phyloP scores from a whole-genome alignment of 2,797 vertebrate species.

The Coendou prehensilis region DNA sequence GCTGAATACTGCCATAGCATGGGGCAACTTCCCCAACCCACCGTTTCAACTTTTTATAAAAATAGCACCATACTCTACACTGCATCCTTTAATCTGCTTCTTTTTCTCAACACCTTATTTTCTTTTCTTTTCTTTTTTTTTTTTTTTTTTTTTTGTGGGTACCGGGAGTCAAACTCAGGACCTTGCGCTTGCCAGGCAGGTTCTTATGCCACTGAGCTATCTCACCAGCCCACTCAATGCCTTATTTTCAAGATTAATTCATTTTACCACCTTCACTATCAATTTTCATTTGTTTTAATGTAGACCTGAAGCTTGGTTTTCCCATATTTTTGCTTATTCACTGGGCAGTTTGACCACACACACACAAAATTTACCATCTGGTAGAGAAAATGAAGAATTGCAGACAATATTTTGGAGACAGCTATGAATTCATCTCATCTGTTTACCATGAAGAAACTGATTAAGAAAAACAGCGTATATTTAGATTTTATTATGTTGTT shows the following conservation, averaged over 20 bases:
- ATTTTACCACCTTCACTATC: conserved; percentile 12
- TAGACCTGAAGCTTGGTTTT: background rate
- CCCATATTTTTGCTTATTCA: background rate
- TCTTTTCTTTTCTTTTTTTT: background rate
- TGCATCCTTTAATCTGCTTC: background rate
- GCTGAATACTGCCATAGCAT: background rate
- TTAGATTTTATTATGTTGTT: background rate
- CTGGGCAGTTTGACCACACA: background rate
- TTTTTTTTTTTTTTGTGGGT: too few species aligned
- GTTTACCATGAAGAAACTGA: background rate
- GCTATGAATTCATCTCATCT: conserved; percentile 1
- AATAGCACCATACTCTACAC: background rate
- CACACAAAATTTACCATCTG: background rate
- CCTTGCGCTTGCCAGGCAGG: too few species aligned
- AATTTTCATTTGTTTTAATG: background rate
- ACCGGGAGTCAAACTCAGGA: too few species aligned
- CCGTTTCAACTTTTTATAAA: conserved; percentile 8
- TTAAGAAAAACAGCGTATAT: conserved; percentile 18
- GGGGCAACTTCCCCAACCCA: background rate
- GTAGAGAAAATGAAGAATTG: conserved; percentile 35
- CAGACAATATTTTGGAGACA: background rate
- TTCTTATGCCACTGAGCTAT: too few species aligned
- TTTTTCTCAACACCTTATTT: conserved; percentile 14
- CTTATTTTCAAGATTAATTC: conserved; percentile 38
- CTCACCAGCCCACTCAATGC: background rate